Evolutionary conservation across 2,113 vertebrate genomes (phyloP), one percentile per base, ranked within the genome.

Genomic region (Hippocampus guttulatus): DNA sequence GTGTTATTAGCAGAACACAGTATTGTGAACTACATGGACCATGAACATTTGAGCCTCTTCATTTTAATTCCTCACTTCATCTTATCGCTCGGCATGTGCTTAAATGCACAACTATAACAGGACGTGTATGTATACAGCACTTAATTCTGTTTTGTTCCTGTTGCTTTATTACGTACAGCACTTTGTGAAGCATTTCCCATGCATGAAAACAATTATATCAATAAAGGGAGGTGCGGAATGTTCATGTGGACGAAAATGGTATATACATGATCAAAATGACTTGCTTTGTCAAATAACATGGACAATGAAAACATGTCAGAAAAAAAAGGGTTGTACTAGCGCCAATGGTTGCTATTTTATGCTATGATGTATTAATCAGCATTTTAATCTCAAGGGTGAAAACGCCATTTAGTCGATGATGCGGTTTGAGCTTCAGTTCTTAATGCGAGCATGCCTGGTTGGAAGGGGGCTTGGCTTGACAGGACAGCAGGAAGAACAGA

Each of bases 401-500:
- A 61, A 61, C 6, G 58, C 27, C 16, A 27, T 25, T 18, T 65
- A 25, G 23, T 27, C 33, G 6, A 65, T 63, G 33, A 40, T 25
- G 8, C 21, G 25, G 12, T 65, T 43, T 45, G 12, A 23, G 63
- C 21, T 47, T 47, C 5, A 65, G 25, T 25, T 65, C 6, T 27
- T 25, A 65, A 61, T 9, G 58, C 1, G 27, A 65, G 64, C 38
- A 64, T 20, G 62, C 10, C 4, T 12, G 38, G 2, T n/a, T 23
- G n/a, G 2, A 20, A 21, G 16, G 63, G 62, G 38, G 21, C 21
- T 21, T 41, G 21, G 12, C 84, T 81, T 85, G 77, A 21, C 81
- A 77, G 85, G 81, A 84, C 78, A 72, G 86, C 79, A 79, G 85
- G 74, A 84, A 87, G 77, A 87, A 90, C 89, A 89, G 86, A 89